Evolutionary conservation across 2,888 invertebrate genomes (phyloP).

Genomic region (Sarcophaga variegata): DNA sequence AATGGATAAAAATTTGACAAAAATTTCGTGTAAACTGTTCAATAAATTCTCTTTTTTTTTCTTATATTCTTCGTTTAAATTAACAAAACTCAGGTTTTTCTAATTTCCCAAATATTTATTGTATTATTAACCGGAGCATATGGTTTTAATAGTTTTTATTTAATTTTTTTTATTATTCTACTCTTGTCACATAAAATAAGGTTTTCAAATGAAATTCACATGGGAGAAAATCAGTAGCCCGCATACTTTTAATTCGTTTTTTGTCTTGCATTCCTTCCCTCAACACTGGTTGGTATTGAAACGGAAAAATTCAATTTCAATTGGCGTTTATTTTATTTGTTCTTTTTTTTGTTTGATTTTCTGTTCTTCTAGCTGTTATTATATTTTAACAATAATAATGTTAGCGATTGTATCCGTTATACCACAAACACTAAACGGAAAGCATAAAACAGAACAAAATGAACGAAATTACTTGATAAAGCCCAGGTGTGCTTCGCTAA

Average conservation of each 20-base stretch:
- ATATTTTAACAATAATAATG: constrained; percentile 29
- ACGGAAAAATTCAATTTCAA: constrained; percentile 41
- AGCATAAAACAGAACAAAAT: too few species aligned
- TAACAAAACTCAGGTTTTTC: not conserved
- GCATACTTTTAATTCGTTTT: not conserved
- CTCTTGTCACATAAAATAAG: constrained; percentile 53
- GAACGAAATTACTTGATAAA: too few species aligned
- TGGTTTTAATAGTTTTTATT: constrained; percentile 22
- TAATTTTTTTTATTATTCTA: not conserved
- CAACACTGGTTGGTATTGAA: constrained; percentile 20
- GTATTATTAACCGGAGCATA: constrained; percentile 26
- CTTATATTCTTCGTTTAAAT: too few species aligned
- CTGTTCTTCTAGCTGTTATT: too few species aligned
- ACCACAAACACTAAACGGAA: too few species aligned
- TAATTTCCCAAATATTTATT: constrained; percentile 8
- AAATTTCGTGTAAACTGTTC: not conserved
- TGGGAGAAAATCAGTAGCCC: not conserved
- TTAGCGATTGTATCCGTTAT: not conserved
- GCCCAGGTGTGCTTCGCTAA: too few species aligned
- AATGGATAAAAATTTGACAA: too few species aligned
- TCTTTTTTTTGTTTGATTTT: too few species aligned
- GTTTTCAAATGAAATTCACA: constrained; percentile 12
- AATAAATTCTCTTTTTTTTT: not conserved
- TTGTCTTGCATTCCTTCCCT: not conserved
- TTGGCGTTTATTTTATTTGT: constrained; percentile 43